Conservation (phyloP, 2,113 vertebrate species). For the Rhadina sibilatrix region DNA sequence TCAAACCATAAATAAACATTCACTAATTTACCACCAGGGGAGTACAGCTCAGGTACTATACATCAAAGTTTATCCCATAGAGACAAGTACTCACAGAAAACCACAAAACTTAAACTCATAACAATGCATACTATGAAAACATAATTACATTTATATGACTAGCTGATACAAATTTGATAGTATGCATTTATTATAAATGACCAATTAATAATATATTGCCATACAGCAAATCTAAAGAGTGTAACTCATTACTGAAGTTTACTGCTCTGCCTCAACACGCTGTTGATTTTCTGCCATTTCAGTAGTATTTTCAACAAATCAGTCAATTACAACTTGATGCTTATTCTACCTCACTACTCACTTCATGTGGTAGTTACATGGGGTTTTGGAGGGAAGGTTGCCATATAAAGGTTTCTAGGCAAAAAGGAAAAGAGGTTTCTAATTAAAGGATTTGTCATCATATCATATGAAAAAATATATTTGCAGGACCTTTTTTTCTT, state of each 20-base stretch:
- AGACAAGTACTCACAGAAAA: neutral
- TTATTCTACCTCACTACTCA: neutral
- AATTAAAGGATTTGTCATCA: neutral
- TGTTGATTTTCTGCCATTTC: slow-evolving; percentile 7
- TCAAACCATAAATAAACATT: neutral
- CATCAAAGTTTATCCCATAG: neutral
- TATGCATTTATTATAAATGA: slow-evolving; percentile 27
- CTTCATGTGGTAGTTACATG: no score
- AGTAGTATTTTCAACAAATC: neutral
- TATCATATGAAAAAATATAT: neutral
- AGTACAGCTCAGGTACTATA: neutral
- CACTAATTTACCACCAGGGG: neutral
- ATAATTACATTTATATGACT: neutral
- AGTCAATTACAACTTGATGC: neutral
- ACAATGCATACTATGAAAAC: neutral
- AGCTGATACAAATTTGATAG: slow-evolving; percentile 7
- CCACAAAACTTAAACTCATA: neutral
- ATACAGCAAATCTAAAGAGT: slow-evolving; percentile 10
- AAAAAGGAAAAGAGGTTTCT: neutral
- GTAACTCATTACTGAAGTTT: neutral
- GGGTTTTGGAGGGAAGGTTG: neutral
- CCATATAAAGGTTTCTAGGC: neutral
- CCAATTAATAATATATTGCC: slow-evolving; percentile 35
- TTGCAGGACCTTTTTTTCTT: neutral
- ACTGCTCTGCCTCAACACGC: neutral